Conservation (phyloP, 2,113 vertebrate genomes). For the Cairina moschata region DNA sequence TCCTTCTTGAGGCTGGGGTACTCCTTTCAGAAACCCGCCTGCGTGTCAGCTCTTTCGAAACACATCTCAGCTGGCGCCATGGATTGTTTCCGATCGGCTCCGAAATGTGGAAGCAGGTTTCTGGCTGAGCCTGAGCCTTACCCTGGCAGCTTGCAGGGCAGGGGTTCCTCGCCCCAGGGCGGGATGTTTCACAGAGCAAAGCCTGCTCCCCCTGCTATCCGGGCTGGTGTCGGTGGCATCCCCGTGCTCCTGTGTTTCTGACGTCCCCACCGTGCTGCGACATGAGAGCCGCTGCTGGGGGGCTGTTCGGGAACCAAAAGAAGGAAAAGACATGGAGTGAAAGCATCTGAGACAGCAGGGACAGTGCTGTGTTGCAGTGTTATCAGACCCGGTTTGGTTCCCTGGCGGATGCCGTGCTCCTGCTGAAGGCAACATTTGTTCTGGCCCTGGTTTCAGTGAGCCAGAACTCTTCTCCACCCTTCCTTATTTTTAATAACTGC, state of each 20-base stretch:
- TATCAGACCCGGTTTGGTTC: neutral
- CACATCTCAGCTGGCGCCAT: neutral
- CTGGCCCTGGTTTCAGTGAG: neutral
- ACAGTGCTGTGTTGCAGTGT: neutral
- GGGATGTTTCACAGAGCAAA: neutral
- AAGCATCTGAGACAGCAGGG: neutral
- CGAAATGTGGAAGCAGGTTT: neutral
- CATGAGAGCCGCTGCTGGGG: neutral
- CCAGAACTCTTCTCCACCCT: neutral
- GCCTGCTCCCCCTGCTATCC: neutral
- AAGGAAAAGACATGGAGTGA: accelerated
- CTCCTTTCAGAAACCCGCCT: neutral
- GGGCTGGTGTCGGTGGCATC: neutral
- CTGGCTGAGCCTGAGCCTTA: neutral
- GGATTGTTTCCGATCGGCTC: neutral
- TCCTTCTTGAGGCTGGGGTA: neutral
- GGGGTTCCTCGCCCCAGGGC: neutral
- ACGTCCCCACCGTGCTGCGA: neutral
- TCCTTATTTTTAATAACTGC: neutral
- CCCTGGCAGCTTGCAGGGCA: neutral
- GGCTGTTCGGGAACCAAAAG: neutral
- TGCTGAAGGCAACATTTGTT: neutral
- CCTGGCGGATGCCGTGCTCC: accelerated
- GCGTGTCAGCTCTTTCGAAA: neutral
- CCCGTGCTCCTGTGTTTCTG: neutral